Evolutionary conservation across 2,797 vertebrate genomes (phyloP).

Genomic region (Pseudomugil tenellus): DNA sequence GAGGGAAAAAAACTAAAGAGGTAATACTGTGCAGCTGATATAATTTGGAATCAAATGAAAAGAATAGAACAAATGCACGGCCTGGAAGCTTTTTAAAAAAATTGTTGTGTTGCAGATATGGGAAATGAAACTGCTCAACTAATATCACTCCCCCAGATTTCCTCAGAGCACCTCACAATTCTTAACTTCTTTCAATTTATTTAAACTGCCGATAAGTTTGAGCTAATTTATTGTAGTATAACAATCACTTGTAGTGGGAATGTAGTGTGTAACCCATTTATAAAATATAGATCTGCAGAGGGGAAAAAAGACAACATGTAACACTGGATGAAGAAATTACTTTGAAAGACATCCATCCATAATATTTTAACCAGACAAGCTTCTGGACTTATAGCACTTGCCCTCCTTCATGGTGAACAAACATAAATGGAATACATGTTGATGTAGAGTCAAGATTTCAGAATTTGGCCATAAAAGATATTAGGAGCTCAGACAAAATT

Average conservation of each 20-base stretch:
- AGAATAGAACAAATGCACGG: not conserved
- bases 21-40: not conserved
- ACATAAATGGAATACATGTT: not conserved
- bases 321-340: too few relatives aligned
- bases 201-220: not conserved
- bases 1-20: not conserved
- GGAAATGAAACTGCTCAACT: slow-evolving; percentile 33
- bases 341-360: not conserved
- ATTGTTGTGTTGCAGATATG: not conserved
- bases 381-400: not conserved
- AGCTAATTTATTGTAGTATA: not conserved
- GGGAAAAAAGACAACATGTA: not conserved
- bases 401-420: too few relatives aligned
- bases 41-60: slow-evolving; percentile 7
- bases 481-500: too few relatives aligned
- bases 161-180: slow-evolving; percentile 1
- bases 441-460: not conserved
- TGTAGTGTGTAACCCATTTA: not conserved
- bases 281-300: too few relatives aligned
- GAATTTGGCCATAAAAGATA: not conserved
- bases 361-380: not conserved
- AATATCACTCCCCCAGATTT: slow-evolving; percentile 6
- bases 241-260: not conserved
- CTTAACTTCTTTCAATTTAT: not conserved
- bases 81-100: too few relatives aligned